Conservation (phyloP, 2,113 vertebrate genomes). For the Platysternon megacephalum region DNA sequence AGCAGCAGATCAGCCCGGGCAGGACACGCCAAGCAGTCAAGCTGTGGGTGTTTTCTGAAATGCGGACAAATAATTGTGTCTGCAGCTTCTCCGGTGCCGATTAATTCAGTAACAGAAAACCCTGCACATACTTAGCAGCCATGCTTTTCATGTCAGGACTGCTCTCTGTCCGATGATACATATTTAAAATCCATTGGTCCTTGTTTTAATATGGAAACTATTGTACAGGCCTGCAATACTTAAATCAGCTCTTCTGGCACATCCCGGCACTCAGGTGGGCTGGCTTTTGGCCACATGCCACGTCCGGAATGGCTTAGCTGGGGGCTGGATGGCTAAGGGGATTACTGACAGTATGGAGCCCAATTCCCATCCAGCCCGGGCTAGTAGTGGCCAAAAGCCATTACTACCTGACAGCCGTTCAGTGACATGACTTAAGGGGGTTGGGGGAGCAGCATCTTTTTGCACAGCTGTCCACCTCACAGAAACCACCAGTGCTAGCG, state of each 20-base stretch:
- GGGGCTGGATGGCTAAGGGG: background rate
- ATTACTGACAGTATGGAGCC: background rate
- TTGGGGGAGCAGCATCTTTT: background rate
- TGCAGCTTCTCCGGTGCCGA: constrained; percentile 8
- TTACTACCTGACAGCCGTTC: accelerated
- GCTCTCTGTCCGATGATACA: constrained; percentile 10
- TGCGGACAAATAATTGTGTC: background rate
- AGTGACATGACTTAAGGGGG: accelerated
- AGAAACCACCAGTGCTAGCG: background rate
- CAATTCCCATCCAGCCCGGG: background rate
- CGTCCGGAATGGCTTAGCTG: background rate
- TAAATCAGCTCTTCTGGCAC: background rate
- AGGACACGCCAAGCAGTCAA: background rate
- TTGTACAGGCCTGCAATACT: background rate
- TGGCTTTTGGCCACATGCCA: accelerated
- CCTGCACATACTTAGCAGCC: constrained; percentile 22
- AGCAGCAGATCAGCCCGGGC: background rate
- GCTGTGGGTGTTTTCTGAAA: constrained; percentile 10
- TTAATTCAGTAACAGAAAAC: constrained; percentile 13
- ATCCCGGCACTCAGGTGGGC: background rate
- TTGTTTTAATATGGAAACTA: background rate
- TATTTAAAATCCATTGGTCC: background rate
- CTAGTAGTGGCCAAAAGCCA: background rate
- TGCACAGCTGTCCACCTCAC: background rate
- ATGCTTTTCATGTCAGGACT: background rate